Conservation (phyloP, 2,888 invertebrate genomes). For the Hemistola chrysoprasaria region DNA sequence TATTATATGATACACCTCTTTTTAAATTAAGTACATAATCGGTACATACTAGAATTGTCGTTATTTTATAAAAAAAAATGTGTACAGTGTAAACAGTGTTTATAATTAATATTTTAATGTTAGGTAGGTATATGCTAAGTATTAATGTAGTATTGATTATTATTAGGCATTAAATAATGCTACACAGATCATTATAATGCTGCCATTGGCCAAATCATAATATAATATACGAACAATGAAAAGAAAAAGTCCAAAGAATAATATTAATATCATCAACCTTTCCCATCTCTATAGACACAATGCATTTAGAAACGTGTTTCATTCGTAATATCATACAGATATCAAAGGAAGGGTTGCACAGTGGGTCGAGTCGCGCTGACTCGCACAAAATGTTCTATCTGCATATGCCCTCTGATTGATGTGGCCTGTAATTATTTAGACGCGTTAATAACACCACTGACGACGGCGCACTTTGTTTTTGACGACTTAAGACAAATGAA, state of each 20-base stretch:
- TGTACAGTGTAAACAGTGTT: too few relatives aligned
- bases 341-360: constrained; percentile 80
- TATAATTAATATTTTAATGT: too few relatives aligned
- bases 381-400: constrained; percentile 80
- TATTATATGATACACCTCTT: too few relatives aligned
- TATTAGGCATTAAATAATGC: too few relatives aligned
- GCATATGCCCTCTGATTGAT: constrained; percentile 80
- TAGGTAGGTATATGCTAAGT: too few relatives aligned
- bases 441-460: constrained; percentile 81
- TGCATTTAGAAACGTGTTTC: constrained; percentile 53
- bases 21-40: too few relatives aligned
- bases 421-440: constrained; percentile 82
- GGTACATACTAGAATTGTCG: too few relatives aligned
- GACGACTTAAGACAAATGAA: constrained; percentile 81
- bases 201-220: background rate
- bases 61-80: too few relatives aligned
- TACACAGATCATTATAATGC: too few relatives aligned
- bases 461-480: constrained; percentile 78
- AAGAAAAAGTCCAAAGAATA: constrained; percentile 3
- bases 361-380: constrained; percentile 74
- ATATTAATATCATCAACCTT: constrained; percentile 31
- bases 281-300: constrained; percentile 45
- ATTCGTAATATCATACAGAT: constrained; percentile 76
- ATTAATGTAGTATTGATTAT: too few relatives aligned
- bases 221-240: constrained; percentile 7